Evolutionary conservation across 2,888 invertebrate genomes (phyloP).

Genomic region (Nudaria mundana): DNA sequence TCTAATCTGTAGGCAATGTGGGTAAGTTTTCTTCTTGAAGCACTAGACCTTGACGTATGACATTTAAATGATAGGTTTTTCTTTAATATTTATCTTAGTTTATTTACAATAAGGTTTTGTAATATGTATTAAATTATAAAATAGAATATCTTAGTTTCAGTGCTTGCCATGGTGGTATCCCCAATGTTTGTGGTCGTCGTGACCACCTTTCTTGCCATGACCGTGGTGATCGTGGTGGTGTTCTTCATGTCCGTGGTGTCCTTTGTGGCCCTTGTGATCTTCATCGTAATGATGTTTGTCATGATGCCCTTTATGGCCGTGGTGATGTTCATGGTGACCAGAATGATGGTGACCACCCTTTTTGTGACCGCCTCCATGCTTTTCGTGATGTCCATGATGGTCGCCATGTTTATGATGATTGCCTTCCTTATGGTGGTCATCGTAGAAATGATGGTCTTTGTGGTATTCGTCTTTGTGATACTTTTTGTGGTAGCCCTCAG

Average conservation of each 20-base stretch:
- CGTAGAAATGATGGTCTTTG: conserved; percentile 94
- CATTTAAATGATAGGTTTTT: background rate
- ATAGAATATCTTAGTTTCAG: conserved; percentile 54
- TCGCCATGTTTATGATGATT: conserved; percentile 91
- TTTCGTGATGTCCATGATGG: conserved; percentile 88
- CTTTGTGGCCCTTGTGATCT: conserved; percentile 90
- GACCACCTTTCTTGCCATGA: conserved; percentile 89
- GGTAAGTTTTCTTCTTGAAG: background rate
- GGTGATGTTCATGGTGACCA: conserved; percentile 88
- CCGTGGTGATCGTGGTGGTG: conserved; percentile 88
- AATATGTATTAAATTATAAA: conserved; percentile 51
- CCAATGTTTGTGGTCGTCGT: conserved; percentile 88
- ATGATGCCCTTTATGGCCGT: conserved; percentile 90
- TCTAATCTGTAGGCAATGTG: background rate
- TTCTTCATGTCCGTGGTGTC: conserved; percentile 88
- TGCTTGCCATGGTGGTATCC: conserved; percentile 84
- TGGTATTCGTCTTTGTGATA: conserved; percentile 93
- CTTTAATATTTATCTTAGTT: conserved; percentile 34
- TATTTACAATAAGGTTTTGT: conserved; percentile 66
- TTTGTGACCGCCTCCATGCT: conserved; percentile 89
- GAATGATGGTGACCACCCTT: conserved; percentile 90
- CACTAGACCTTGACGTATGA: background rate
- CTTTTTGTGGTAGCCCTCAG: conserved; percentile 91
- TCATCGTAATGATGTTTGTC: conserved; percentile 91
- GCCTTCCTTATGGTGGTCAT: conserved; percentile 91